A percentile compares a stretch with the other conserved stretches of the same genome.
Evolutionary conservation across 2,113 vertebrate genomes (phyloP).

Genomic region (Ailurus styani): DNA sequence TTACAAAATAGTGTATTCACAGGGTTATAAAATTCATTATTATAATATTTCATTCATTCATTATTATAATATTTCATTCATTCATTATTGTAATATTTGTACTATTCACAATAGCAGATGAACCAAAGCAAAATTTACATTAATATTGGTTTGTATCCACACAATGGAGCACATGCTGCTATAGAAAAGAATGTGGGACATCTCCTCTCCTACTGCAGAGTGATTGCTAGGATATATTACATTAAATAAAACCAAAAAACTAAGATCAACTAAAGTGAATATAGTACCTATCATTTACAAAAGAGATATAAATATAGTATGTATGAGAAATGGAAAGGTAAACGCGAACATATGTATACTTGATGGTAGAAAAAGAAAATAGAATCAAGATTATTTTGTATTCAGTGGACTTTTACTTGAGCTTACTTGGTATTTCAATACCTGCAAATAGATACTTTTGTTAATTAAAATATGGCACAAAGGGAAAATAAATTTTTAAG

Average conservation of each 20-base stretch:
- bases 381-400: background rate
- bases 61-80: too few species aligned
- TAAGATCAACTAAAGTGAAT: background rate
- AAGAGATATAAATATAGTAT: background rate
- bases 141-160: background rate
- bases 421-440: background rate
- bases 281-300: background rate
- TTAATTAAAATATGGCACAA: background rate
- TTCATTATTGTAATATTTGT: background rate
- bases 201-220: background rate
- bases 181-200: background rate
- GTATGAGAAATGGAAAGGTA: background rate
- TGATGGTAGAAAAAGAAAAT: background rate
- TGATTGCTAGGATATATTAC: background rate
- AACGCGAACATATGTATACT: background rate
- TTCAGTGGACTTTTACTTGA: background rate
- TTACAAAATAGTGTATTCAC: background rate
- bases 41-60: too few species aligned
- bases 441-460: background rate
- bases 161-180: background rate
- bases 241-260: background rate
- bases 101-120: background rate
- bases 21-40: background rate
- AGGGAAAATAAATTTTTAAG: background rate
- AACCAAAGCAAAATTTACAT: background rate